These are phyloP conservation scores for Bos javanicus DNA, from an alignment of 2,113 vertebrate species.

Conservation along the genomic window DNA sequence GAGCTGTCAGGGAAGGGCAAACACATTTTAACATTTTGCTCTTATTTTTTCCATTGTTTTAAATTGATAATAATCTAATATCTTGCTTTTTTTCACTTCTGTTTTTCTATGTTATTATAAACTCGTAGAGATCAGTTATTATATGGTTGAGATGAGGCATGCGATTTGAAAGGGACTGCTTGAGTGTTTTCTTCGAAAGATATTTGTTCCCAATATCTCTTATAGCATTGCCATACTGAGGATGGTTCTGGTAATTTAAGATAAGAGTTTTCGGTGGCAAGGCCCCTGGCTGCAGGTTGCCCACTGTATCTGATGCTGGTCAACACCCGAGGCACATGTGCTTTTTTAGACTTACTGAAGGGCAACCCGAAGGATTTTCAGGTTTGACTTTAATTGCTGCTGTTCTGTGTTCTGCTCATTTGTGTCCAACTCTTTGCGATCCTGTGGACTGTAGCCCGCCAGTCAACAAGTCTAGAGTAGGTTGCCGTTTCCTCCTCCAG, in stretches of 20 bases:
- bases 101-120: background rate
- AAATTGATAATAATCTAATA: background rate
- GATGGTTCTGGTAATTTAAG: background rate
- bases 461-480: background rate
- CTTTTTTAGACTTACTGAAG: background rate
- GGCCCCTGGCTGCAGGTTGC: background rate
- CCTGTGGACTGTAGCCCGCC: background rate
- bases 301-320: background rate
- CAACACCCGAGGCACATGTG: too few species aligned
- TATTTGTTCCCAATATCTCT: background rate
- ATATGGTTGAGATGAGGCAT: background rate
- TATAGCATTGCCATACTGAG: background rate
- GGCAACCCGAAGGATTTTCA: background rate
- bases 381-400: background rate
- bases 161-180: background rate
- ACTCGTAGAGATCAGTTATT: background rate
- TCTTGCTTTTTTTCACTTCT: background rate
- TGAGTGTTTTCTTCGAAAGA: background rate
- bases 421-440: background rate
- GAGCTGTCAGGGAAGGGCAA: background rate
- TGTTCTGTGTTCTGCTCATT: background rate
- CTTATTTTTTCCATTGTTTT: background rate
- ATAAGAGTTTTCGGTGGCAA: background rate
- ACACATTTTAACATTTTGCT: background rate
- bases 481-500: background rate